phyloP scores from a whole-genome alignment of 92 coral and sea anemone species.

The Parazoanthus darwini region DNA sequence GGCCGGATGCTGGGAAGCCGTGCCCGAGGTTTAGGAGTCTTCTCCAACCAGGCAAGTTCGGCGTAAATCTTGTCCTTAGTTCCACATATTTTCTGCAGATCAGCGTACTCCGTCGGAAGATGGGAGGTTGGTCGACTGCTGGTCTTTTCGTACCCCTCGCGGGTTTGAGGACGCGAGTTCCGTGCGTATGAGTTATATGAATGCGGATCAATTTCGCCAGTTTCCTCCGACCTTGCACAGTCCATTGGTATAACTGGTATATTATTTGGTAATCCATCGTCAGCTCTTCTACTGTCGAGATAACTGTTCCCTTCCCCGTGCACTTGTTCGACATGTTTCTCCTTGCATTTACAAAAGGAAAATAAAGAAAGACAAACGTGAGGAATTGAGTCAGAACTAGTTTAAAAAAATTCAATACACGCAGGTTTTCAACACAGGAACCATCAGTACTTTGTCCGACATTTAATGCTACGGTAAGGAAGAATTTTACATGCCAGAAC shows the following conservation, averaged over 20 bases:
- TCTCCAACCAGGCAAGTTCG: slow-evolving; percentile 63
- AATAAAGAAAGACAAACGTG: background rate
- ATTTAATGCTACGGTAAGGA: no score
- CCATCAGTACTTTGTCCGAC: no score
- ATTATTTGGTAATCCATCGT: background rate
- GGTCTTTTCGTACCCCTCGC: slow-evolving; percentile 45
- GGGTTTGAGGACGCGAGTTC: background rate
- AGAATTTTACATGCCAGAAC: no score
- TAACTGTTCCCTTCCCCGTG: background rate
- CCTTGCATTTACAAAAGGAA: background rate
- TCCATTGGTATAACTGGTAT: background rate
- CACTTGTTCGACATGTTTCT: background rate
- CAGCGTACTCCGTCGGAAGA: slow-evolving; percentile 59
- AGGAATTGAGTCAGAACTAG: background rate
- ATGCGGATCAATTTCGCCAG: background rate
- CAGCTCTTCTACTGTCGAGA: background rate
- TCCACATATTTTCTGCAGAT: slow-evolving; percentile 40
- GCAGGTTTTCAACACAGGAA: no score
- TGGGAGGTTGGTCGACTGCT: slow-evolving; percentile 29
- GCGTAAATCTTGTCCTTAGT: slow-evolving; percentile 54
- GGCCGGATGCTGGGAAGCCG: slow-evolving; percentile 32
- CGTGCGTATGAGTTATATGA: background rate
- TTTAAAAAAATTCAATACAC: background rate
- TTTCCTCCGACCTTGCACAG: background rate
- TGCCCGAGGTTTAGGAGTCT: slow-evolving; percentile 23